phyloP scores from a whole-genome alignment of 2,888 invertebrate genomes.

The Tinea pellionella region DNA sequence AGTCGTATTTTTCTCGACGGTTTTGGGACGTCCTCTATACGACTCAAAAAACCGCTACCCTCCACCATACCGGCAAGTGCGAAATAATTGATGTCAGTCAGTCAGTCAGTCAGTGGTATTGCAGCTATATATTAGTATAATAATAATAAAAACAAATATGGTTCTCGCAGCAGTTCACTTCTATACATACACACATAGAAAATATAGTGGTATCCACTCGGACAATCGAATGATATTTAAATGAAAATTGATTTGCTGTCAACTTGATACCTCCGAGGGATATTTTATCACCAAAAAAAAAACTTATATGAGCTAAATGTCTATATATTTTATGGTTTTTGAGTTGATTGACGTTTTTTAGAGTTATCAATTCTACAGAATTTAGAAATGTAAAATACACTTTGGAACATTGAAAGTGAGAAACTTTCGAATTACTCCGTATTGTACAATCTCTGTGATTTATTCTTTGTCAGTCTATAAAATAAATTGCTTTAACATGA shows the following conservation, averaged over 20 bases:
- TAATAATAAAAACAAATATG: no score
- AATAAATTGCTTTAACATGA: background rate
- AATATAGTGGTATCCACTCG: background rate
- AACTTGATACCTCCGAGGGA: background rate
- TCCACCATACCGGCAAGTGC: no score
- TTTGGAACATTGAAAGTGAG: background rate
- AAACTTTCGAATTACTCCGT: background rate
- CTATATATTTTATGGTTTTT: background rate
- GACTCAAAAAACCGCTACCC: no score
- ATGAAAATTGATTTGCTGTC: slow-evolving; percentile 5
- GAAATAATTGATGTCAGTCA: no score
- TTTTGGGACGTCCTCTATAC: no score
- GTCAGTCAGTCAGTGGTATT: no score
- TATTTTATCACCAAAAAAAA: background rate
- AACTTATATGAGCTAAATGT: background rate
- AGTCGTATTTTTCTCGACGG: no score
- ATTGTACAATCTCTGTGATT: background rate
- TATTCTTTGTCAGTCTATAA: background rate
- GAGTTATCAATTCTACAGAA: background rate
- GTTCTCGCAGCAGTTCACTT: no score
- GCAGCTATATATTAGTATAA: no score
- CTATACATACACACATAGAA: background rate
- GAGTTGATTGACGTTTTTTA: background rate
- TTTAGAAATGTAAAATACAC: background rate
- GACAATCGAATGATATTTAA: background rate